phyloP scores from a whole-genome alignment of 2,888 invertebrate species.

The Clivina fossor region DNA sequence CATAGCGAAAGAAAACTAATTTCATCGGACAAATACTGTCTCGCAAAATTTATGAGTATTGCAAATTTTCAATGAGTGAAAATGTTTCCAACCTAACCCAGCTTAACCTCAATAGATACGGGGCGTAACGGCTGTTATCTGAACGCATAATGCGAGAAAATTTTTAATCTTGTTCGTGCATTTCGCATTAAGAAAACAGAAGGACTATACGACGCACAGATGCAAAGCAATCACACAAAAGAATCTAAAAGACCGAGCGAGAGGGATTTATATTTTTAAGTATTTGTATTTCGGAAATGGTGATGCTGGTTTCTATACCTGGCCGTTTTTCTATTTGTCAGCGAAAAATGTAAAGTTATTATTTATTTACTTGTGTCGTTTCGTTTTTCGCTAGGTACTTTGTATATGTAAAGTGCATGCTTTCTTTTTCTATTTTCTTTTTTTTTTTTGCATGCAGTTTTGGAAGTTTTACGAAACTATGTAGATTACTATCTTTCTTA shows the following conservation, averaged over 20 bases:
- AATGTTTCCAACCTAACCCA: not conserved
- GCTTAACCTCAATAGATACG: no score
- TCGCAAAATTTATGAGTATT: constrained; percentile 17
- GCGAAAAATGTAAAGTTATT: constrained; percentile 7
- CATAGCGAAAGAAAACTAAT: not conserved
- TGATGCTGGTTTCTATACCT: constrained; percentile 18
- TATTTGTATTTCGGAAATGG: no score
- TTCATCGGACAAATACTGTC: constrained; percentile 15
- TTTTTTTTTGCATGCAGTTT: no score
- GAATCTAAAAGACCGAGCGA: no score
- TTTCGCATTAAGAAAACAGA: constrained; percentile 9
- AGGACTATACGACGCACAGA: constrained; percentile 19
- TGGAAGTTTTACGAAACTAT: no score
- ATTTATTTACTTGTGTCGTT: constrained; percentile 8
- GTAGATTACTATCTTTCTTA: no score
- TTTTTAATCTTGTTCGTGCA: constrained; percentile 19
- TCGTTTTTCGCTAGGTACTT: not conserved
- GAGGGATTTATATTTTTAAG: constrained; percentile 13
- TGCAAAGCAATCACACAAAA: constrained; percentile 10
- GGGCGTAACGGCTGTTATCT: constrained; percentile 8
- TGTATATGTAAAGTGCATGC: not conserved
- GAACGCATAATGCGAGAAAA: constrained; percentile 1
- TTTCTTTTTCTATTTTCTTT: not conserved
- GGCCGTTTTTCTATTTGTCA: constrained; percentile 8
- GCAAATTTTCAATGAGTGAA: constrained; percentile 7